phyloP scores from a whole-genome alignment of 2,113 vertebrate species.

The Felis catus region F.catus_Fca126_mat1.0 CM031412.1:138734001-138734500 shows the following conservation, averaged over 20 bases:
- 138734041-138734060: too few species aligned
- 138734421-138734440: too few species aligned
- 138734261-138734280: neutral
- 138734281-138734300: neutral
- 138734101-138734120: neutral
- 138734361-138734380: too few species aligned
- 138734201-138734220: neutral
- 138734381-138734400: too few species aligned
- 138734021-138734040: neutral
- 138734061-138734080: neutral
- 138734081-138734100: neutral
- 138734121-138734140: neutral
- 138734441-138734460: too few species aligned
- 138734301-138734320: neutral
- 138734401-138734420: too few species aligned
- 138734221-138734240: neutral
- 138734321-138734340: neutral
- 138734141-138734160: accelerated
- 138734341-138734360: too few species aligned
- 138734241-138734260: neutral
- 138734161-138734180: neutral
- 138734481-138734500: too few species aligned
- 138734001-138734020: too few species aligned
- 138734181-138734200: accelerated
- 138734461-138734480: too few species aligned